Percentiles rank a stretch among this genome's conserved stretches.
Conservation (phyloP, 2,888 invertebrate genomes). For the Amaurobius ferox region DNA sequence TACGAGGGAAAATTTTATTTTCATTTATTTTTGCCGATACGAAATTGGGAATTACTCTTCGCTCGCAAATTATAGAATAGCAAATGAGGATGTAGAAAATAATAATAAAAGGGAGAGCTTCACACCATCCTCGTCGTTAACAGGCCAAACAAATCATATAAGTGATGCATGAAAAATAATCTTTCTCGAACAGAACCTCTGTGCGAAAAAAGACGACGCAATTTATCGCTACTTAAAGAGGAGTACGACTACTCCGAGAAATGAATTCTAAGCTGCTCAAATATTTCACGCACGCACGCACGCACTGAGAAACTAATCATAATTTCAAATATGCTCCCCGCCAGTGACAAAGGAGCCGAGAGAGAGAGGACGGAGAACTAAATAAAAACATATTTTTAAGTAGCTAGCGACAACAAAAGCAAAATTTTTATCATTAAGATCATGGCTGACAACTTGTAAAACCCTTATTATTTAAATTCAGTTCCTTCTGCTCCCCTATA, state of each 20-base stretch:
- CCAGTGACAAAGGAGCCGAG: slow-evolving; percentile 45
- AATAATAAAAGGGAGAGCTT: not conserved
- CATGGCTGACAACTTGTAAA: slow-evolving; percentile 69
- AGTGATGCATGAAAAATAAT: slow-evolving; percentile 55
- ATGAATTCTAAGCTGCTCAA: slow-evolving; percentile 64
- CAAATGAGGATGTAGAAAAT: slow-evolving; percentile 15
- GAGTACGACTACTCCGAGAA: slow-evolving; percentile 38
- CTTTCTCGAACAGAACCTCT: slow-evolving; percentile 39
- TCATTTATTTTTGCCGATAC: slow-evolving; percentile 16
- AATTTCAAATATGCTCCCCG: slow-evolving; percentile 68
- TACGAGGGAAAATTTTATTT: not conserved
- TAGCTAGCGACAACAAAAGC: slow-evolving; percentile 63
- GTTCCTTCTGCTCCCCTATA: slow-evolving; percentile 53
- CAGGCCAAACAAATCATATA: slow-evolving; percentile 50
- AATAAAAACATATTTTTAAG: slow-evolving; percentile 65
- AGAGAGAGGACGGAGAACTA: slow-evolving; percentile 25
- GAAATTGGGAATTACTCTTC: slow-evolving; percentile 3
- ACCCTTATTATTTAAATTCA: slow-evolving; percentile 72
- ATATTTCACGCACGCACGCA: slow-evolving; percentile 35
- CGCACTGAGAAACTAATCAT: slow-evolving; percentile 60
- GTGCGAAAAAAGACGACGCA: slow-evolving; percentile 29
- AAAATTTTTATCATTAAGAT: slow-evolving; percentile 70
- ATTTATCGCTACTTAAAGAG: slow-evolving; percentile 68
- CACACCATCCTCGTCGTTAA: slow-evolving; percentile 21
- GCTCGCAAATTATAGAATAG: slow-evolving; percentile 18